phyloP scores from a whole-genome alignment of 2,797 vertebrate species.

The Sphenodon punctatus region DNA sequence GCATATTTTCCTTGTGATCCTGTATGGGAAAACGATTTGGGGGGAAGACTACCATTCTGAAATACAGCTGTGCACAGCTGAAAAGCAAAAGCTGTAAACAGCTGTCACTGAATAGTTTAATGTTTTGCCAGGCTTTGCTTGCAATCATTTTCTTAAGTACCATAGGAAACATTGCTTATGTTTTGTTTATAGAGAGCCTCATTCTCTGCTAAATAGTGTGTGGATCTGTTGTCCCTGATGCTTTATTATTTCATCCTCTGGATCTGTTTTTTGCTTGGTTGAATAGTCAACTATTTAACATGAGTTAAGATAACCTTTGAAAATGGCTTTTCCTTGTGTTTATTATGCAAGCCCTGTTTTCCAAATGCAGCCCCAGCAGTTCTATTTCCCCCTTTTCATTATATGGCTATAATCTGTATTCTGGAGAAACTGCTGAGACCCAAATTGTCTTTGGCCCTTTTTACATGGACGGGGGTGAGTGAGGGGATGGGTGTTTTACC shows the following conservation, averaged over 20 bases:
- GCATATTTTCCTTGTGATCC: slow-evolving; percentile 14
- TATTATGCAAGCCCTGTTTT: slow-evolving; percentile 35
- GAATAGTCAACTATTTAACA: slow-evolving; percentile 55
- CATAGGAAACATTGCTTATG: slow-evolving; percentile 27
- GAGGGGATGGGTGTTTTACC: too few species aligned
- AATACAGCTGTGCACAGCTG: slow-evolving; percentile 22
- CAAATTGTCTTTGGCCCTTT: too few species aligned
- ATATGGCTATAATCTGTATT: background rate
- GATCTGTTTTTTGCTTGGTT: slow-evolving; percentile 61
- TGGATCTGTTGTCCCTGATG: slow-evolving; percentile 41
- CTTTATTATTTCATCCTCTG: slow-evolving; percentile 60
- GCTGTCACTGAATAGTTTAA: slow-evolving; percentile 37
- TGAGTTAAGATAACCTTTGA: slow-evolving; percentile 54
- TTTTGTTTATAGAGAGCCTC: slow-evolving; percentile 41
- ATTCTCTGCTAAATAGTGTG: slow-evolving; percentile 63
- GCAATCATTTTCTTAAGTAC: slow-evolving; percentile 46
- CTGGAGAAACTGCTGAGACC: background rate
- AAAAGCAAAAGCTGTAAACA: slow-evolving; percentile 50
- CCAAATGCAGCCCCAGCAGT: slow-evolving; percentile 7
- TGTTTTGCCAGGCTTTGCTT: slow-evolving; percentile 46
- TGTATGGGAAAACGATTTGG: slow-evolving; percentile 22
- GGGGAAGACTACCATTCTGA: slow-evolving; percentile 25
- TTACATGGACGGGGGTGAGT: too few species aligned
- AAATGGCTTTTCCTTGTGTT: slow-evolving; percentile 44
- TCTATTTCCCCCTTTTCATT: background rate